Percentiles rank a stretch among this genome's conserved stretches.
Conservation (phyloP, 1,140 invertebrate genomes). For the Marisa cornuarietis region DNA sequence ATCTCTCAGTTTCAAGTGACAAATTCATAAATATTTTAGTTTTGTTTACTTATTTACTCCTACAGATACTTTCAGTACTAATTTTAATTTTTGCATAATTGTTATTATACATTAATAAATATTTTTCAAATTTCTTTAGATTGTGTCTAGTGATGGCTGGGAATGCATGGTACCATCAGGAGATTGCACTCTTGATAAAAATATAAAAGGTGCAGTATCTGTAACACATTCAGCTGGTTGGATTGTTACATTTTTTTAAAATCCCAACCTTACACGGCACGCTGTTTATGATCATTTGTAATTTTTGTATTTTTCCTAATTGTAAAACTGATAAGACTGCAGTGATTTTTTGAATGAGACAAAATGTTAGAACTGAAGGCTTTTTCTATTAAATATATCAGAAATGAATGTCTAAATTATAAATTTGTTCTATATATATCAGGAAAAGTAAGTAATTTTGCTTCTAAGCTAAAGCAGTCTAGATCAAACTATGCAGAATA, state of each 20-base stretch:
- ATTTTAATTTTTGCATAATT: not conserved
- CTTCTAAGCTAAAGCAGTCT: too few species aligned
- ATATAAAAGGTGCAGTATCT: conserved; percentile 12
- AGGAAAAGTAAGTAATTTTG: too few species aligned
- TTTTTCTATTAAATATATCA: not conserved
- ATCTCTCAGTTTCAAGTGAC: not conserved
- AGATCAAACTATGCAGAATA: too few species aligned
- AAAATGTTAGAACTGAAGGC: not conserved
- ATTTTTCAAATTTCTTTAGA: conserved; percentile 21
- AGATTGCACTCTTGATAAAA: conserved; percentile 2
- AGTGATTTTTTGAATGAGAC: not conserved
- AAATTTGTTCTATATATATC: too few species aligned
- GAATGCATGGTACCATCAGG: conserved; percentile 42
- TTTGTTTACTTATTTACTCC: not conserved
- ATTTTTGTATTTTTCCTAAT: not conserved
- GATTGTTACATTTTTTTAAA: too few species aligned
- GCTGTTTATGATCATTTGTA: too few species aligned
- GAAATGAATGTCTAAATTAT: not conserved
- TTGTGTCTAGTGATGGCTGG: conserved; percentile 45
- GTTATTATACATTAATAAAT: not conserved
- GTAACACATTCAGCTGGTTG: not conserved
- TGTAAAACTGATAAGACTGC: not conserved
- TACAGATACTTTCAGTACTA: not conserved
- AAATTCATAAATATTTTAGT: not conserved
- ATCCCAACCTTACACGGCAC: too few species aligned